phyloP scores from a whole-genome alignment of 2,113 vertebrate species.

The Ceyx melanurus region DNA sequence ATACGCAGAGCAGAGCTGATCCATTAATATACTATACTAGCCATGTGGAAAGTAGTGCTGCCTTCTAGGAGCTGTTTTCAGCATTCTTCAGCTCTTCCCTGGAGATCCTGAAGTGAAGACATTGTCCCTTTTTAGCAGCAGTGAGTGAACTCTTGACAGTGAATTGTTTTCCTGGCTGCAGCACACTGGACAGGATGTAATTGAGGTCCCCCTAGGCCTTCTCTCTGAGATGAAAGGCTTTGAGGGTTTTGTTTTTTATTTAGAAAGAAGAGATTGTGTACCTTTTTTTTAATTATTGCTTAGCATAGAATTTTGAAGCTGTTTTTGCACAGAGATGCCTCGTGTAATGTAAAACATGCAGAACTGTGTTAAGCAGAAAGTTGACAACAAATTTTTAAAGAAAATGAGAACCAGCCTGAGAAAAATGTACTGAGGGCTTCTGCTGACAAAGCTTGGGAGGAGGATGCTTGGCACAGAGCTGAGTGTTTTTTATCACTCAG shows the following conservation, averaged over 20 bases:
- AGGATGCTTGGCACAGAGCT: slow-evolving; percentile 32
- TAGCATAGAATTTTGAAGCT: background rate
- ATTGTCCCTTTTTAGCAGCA: background rate
- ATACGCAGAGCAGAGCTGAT: background rate
- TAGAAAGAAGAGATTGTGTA: background rate
- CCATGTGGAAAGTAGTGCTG: background rate
- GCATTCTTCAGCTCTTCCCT: background rate
- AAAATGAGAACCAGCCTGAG: background rate
- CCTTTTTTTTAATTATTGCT: background rate
- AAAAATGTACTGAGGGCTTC: slow-evolving; percentile 23
- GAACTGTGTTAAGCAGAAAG: background rate
- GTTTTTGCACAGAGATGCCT: background rate
- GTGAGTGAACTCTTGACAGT: background rate
- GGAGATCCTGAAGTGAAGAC: background rate
- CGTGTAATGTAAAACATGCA: background rate
- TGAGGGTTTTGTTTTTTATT: background rate
- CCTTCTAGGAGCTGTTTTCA: background rate
- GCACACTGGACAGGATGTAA: background rate
- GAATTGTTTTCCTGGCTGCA: background rate
- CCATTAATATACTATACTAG: background rate
- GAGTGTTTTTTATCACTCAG: slow-evolving; percentile 32
- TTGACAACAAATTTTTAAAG: slow-evolving; percentile 3
- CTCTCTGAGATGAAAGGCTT: background rate
- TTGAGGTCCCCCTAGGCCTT: background rate
- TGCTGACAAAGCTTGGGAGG: slow-evolving; percentile 43